Evolutionary conservation across 2,888 invertebrate species (phyloP), one percentile per base, ranked within the genome.

Genomic region (Tenthredo livida): DNA sequence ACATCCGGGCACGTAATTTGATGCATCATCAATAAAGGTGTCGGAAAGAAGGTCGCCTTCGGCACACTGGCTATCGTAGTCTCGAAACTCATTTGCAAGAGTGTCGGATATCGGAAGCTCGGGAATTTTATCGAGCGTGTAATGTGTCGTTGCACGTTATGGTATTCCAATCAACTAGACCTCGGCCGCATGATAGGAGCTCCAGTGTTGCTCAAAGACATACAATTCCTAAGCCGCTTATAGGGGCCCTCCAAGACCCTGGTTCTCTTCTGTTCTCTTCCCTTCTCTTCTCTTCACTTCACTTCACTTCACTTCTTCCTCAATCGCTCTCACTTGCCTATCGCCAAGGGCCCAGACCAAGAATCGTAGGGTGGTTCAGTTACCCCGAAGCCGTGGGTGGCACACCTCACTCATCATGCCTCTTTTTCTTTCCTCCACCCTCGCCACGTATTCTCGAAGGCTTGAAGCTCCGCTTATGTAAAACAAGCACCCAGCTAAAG

Each of bases 61-160:
- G 17, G 67, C 1, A 67, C 25, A 33, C 67, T 15, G 25, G 33
- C 29, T 67, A 67, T 67, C 33, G 33, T 67, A 29, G 72, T 37
- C 40, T 58, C 5, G 80, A 40, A 58, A 37, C 58, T 61, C 25
- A 80, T 80, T 80, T 61, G 80, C 80, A 61, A 80, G 77, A 37
- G 78, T 61, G 50, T 80, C 78, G 54, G 80, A 40, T 80, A 80
- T 58, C 80, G 61, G 61, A 80, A 61, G 37, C 80, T 80, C 40
- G 21, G 61, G 58, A 80, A 80, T 80, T 73, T 80, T 80, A 80
- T 61, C 61, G 61, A 80, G 80, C 80, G 80, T 58, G 37, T 80
- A 37, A 80, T 17, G 80, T 80, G 80, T 80, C 80, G 80, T 40
- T 21, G n/a, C 9, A 33, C 58, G 80, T 78, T 78, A 40, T 61